Evolutionary conservation across 2,113 vertebrate genomes (phyloP).

Genomic region (Pan paniscus): DNA sequence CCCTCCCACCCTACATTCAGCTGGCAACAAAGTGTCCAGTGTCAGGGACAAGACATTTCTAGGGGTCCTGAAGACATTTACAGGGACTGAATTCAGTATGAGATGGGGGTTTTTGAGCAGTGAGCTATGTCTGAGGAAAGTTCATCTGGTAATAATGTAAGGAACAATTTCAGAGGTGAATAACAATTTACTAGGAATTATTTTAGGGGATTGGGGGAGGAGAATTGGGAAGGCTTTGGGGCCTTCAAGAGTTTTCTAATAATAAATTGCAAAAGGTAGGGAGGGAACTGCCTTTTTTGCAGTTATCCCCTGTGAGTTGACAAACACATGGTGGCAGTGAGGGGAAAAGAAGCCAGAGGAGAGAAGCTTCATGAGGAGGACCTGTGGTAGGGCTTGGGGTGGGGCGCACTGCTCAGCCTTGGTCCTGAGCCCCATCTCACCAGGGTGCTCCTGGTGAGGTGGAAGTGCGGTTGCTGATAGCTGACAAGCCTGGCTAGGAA

Average conservation of each 20-base stretch:
- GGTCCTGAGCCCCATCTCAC: not conserved
- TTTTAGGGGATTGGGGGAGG: not conserved
- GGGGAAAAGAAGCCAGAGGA: not conserved
- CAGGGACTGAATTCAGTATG: not conserved
- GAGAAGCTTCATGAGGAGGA: not conserved
- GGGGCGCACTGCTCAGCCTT: not conserved
- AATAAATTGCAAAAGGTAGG: not conserved
- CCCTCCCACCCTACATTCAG: not conserved
- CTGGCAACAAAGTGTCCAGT: not conserved
- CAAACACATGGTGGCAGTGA: not conserved
- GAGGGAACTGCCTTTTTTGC: not conserved
- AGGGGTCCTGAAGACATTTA: not conserved
- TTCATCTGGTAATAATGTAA: conserved; percentile 14
- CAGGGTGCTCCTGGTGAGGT: not conserved
- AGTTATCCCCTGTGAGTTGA: not conserved
- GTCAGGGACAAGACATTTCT: not conserved
- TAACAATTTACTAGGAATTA: not conserved
- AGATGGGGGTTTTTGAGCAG: not conserved
- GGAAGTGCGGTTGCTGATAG: not conserved
- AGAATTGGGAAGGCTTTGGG: not conserved
- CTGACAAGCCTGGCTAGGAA: not conserved
- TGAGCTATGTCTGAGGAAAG: not conserved
- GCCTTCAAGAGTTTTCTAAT: not conserved
- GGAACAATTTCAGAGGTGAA: not conserved
- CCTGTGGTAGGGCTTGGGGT: not conserved